These are phyloP conservation scores for Podargus strigoides DNA, from an alignment of 2,797 vertebrate species.

Conservation along the genomic window DNA sequence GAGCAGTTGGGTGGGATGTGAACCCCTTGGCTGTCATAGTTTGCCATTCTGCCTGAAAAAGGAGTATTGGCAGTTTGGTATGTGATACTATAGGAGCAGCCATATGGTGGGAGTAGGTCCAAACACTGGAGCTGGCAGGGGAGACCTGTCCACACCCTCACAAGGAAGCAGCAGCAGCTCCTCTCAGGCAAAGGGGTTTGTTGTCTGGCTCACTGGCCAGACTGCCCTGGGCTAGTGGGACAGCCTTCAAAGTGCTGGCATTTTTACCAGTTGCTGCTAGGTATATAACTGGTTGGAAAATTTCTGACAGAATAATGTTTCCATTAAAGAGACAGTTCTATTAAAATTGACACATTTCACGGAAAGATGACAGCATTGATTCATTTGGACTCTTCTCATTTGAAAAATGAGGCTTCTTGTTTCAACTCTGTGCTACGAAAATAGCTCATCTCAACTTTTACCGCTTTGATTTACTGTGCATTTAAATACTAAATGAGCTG, in stretches of 20 bases:
- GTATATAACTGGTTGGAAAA: constrained; percentile 26
- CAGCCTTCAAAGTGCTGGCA: constrained; percentile 1
- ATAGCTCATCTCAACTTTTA: not conserved
- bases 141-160: not conserved
- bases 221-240: not conserved
- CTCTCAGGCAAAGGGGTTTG: not conserved
- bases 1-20: not conserved
- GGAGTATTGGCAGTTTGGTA: not conserved
- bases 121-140: not conserved
- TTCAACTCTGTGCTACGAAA: not conserved
- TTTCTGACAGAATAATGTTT: constrained; percentile 45
- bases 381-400: not conserved
- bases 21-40: not conserved
- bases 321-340: constrained; percentile 1
- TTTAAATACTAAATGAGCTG: not conserved
- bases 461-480: not conserved
- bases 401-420: not conserved
- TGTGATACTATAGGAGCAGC: not conserved
- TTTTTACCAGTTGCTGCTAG: constrained; percentile 34
- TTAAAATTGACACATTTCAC: constrained; percentile 52
- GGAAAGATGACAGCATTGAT: constrained; percentile 9
- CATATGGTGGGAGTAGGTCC: fast-evolving
- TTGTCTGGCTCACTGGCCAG: not conserved
- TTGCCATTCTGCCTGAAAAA: not conserved
- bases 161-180: not conserved